phyloP scores from a whole-genome alignment of 2,888 invertebrate genomes.

The Pseudolycoriella hygida region DNA sequence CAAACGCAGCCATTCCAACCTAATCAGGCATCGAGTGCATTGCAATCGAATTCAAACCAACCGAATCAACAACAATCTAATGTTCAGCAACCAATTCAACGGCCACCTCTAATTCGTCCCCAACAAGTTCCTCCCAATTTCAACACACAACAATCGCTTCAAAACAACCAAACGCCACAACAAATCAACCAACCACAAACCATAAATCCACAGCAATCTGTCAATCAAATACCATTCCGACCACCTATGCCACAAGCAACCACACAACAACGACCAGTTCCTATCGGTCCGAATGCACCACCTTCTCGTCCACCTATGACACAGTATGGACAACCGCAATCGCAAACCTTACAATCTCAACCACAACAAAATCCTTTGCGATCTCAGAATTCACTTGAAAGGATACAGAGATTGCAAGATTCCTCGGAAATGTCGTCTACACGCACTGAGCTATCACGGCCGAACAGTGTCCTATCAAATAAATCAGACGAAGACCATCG shows the following conservation, averaged over 20 bases:
- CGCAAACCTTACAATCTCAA: not conserved
- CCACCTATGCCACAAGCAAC: not conserved
- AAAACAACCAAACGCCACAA: not conserved
- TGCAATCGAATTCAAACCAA: not conserved
- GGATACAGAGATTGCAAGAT: not conserved
- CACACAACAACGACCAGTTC: not conserved
- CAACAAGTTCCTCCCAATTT: not conserved
- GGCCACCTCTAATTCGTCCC: constrained; percentile 1
- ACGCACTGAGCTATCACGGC: not conserved
- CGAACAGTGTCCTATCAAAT: not conserved
- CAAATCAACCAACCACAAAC: not conserved
- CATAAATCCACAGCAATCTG: too few relatives aligned
- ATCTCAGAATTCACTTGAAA: not conserved
- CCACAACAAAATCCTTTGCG: not conserved
- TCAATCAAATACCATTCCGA: too few relatives aligned
- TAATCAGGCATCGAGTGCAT: not conserved
- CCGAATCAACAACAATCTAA: too few relatives aligned
- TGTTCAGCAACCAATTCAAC: not conserved
- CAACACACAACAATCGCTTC: not conserved
- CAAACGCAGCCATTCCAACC: not conserved
- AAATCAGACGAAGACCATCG: not conserved
- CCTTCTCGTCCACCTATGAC: not conserved
- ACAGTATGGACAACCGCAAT: not conserved
- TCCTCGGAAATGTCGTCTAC: not conserved
- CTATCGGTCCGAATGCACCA: not conserved